phyloP scores from a whole-genome alignment of 1,140 invertebrate genomes.

The Papilio machaon region DNA sequence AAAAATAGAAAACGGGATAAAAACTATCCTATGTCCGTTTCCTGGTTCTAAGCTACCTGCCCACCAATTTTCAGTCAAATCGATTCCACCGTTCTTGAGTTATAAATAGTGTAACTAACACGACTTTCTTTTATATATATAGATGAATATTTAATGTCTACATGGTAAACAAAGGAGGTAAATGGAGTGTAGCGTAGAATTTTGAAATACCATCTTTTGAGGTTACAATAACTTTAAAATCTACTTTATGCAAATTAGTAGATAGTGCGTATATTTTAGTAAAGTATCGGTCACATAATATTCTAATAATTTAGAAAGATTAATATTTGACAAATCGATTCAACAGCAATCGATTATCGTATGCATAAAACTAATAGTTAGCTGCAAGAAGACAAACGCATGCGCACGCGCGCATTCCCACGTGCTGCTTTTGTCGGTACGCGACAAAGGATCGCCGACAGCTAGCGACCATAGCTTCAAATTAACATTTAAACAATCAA shows the following conservation, averaged over 20 bases:
- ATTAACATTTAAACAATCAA: constrained; percentile 24
- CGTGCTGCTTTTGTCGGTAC: constrained; percentile 74
- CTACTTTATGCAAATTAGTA: too few relatives aligned
- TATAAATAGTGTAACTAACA: too few relatives aligned
- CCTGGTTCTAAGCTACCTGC: too few relatives aligned
- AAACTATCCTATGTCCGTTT: too few relatives aligned
- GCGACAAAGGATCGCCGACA: constrained; percentile 72
- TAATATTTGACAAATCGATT: background rate
- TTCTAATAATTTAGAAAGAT: constrained; percentile 5
- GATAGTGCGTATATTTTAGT: too few relatives aligned
- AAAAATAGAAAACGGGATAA: too few relatives aligned
- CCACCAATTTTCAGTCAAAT: too few relatives aligned
- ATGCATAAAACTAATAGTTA: constrained; percentile 50
- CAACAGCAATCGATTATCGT: constrained; percentile 26
- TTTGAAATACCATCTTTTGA: too few relatives aligned
- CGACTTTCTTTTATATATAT: too few relatives aligned
- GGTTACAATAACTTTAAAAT: too few relatives aligned
- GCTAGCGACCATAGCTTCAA: constrained; percentile 51
- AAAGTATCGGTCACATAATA: background rate
- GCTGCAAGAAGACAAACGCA: constrained; percentile 56
- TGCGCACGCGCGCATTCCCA: constrained; percentile 77
- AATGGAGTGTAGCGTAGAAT: too few relatives aligned
- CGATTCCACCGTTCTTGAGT: too few relatives aligned
- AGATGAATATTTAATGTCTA: background rate
- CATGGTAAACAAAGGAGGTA: background rate